Conservation (phyloP, 2,113 vertebrate genomes). For the Natator depressus region DNA sequence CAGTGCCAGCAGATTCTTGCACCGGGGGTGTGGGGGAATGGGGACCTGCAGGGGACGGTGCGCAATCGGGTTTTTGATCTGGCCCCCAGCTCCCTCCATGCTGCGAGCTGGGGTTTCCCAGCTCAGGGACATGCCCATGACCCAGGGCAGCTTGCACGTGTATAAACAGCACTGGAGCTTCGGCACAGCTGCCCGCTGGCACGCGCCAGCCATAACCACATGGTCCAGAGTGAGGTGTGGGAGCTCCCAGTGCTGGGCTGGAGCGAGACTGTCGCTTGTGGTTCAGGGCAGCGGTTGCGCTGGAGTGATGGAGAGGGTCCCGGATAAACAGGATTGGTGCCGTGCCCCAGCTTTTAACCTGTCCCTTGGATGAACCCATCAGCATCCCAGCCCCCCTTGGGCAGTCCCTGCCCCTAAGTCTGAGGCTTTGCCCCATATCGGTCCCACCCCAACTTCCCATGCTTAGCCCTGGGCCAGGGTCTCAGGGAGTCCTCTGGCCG, state of each 20-base stretch:
- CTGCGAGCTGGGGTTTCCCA: neutral
- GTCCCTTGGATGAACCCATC: too few relatives aligned
- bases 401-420: too few relatives aligned
- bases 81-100: neutral
- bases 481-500: neutral
- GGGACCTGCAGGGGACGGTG: neutral
- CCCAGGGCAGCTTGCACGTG: too few relatives aligned
- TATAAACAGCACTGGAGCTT: too few relatives aligned
- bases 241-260: neutral
- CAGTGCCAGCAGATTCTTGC: too few relatives aligned
- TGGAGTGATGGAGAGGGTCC: too few relatives aligned
- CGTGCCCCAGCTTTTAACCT: neutral
- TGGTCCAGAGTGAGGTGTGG: neutral
- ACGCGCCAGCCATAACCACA: neutral
- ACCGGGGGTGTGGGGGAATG: too few relatives aligned
- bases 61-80: neutral
- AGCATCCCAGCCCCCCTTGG: too few relatives aligned
- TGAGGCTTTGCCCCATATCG: neutral
- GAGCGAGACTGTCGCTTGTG: too few relatives aligned
- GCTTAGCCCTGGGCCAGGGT: too few relatives aligned
- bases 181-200: too few relatives aligned
- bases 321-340: too few relatives aligned
- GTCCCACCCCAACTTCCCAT: neutral
- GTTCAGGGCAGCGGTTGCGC: neutral
- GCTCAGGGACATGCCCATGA: neutral